phyloP scores from a whole-genome alignment of 2,113 vertebrate genomes.

The Dicaeum eximium region DNA sequence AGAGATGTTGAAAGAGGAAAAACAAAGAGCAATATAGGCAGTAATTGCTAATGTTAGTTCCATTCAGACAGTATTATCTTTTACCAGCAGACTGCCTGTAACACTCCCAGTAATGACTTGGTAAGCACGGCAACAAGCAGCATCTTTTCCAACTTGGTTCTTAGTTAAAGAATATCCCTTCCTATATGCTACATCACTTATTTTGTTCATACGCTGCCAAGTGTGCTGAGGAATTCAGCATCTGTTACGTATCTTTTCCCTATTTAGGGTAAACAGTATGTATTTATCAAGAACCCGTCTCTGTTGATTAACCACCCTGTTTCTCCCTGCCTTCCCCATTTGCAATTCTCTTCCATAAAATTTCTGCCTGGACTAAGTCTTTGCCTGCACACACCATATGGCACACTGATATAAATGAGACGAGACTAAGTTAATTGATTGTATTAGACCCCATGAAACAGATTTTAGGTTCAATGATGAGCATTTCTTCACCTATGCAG shows the following conservation, averaged over 20 bases:
- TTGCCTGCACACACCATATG: slow-evolving; percentile 15
- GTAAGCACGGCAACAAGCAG: slow-evolving; percentile 27
- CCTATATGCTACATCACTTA: neutral
- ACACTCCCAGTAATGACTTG: neutral
- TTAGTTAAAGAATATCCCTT: neutral
- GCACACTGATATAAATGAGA: neutral
- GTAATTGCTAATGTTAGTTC: neutral
- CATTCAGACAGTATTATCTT: neutral
- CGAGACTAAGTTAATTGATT: slow-evolving; percentile 50
- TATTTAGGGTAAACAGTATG: slow-evolving; percentile 26
- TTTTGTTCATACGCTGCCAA: neutral
- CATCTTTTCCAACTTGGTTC: neutral
- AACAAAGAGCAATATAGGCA: neutral
- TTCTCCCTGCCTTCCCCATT: neutral
- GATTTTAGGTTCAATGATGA: slow-evolving; percentile 62
- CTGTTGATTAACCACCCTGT: neutral
- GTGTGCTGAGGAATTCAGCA: neutral
- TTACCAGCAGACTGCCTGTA: neutral
- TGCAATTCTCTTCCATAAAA: neutral
- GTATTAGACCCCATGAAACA: slow-evolving; percentile 23
- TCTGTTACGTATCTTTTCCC: neutral
- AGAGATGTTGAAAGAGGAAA: neutral
- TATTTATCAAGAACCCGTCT: neutral
- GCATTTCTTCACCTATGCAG: slow-evolving; percentile 23
- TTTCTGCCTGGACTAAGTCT: neutral